phyloP scores from a whole-genome alignment of 2,888 invertebrate genomes.

The Cristatella mucedo region DNA sequence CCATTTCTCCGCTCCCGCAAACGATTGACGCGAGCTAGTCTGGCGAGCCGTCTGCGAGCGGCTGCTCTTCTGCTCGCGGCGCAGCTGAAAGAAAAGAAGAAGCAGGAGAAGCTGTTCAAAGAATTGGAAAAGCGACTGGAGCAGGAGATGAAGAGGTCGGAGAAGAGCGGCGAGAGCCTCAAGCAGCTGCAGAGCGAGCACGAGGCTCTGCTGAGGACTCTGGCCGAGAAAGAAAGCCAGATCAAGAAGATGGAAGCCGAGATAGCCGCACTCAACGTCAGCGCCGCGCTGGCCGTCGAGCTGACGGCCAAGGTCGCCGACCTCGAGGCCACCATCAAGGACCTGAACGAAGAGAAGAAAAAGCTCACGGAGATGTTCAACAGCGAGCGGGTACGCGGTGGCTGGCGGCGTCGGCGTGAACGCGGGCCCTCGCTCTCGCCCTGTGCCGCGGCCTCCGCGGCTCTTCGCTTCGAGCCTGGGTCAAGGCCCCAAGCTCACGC shows the following conservation, averaged over 20 bases:
- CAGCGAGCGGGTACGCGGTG: slow-evolving; percentile 31
- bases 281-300: slow-evolving; percentile 27
- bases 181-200: slow-evolving; percentile 21
- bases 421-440: no score
- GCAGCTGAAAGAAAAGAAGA: slow-evolving; percentile 15
- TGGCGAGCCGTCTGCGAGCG: no score
- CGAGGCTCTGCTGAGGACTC: slow-evolving; percentile 19
- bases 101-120: slow-evolving; percentile 26
- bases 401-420: no score
- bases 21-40: no score
- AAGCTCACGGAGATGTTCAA: slow-evolving; percentile 30
- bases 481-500: no score
- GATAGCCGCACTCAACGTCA: slow-evolving; percentile 21
- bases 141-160: slow-evolving; percentile 19
- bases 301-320: slow-evolving; percentile 23
- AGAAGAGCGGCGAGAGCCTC: slow-evolving; percentile 19
- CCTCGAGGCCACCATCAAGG: slow-evolving; percentile 23
- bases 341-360: slow-evolving; percentile 26
- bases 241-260: slow-evolving; percentile 21
- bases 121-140: slow-evolving; percentile 24
- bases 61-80: no score
- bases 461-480: no score
- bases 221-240: slow-evolving; percentile 9
- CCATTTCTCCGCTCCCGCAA: no score
- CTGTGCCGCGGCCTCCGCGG: no score